A percentile compares a stretch with the other conserved stretches of the same genome.
phyloP scores from a whole-genome alignment of 2,888 invertebrate genomes.

The Cephus rjabovi region DNA sequence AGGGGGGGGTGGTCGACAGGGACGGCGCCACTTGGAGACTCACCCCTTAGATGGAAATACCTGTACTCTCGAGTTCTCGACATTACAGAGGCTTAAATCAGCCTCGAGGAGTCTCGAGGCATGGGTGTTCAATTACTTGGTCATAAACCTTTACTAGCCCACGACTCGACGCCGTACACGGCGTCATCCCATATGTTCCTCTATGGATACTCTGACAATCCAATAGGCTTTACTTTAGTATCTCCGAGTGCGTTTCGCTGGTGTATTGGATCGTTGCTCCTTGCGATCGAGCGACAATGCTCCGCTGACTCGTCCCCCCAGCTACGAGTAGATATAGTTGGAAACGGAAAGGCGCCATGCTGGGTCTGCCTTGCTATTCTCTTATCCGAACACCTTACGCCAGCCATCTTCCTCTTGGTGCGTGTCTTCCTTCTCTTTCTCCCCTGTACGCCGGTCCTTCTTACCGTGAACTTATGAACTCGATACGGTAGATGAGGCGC shows the following conservation, averaged over 20 bases:
- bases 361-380: background rate
- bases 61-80: conserved; percentile 24
- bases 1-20: background rate
- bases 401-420: background rate
- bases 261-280: conserved; percentile 2
- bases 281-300: conserved; percentile 7
- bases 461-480: conserved; percentile 19
- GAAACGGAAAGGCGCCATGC: background rate
- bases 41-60: conserved; percentile 40
- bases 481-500: background rate
- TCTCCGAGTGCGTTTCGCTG: conserved; percentile 31
- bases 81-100: conserved; percentile 55
- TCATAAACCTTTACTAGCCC: conserved; percentile 55
- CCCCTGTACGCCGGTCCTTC: conserved; percentile 3
- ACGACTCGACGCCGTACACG: conserved; percentile 29
- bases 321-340: background rate
- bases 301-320: background rate
- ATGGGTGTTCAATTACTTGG: conserved; percentile 57
- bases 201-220: conserved; percentile 43
- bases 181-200: conserved; percentile 39
- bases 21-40: conserved; percentile 27
- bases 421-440: background rate
- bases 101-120: conserved; percentile 48
- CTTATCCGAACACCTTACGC: background rate
- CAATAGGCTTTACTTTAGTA: conserved; percentile 45